Percentiles rank a stretch among this genome's conserved stretches.
These are phyloP conservation scores for Buphagus erythrorhynchus DNA, from an alignment of 2,797 vertebrate species.

Conservation along the genomic window DNA sequence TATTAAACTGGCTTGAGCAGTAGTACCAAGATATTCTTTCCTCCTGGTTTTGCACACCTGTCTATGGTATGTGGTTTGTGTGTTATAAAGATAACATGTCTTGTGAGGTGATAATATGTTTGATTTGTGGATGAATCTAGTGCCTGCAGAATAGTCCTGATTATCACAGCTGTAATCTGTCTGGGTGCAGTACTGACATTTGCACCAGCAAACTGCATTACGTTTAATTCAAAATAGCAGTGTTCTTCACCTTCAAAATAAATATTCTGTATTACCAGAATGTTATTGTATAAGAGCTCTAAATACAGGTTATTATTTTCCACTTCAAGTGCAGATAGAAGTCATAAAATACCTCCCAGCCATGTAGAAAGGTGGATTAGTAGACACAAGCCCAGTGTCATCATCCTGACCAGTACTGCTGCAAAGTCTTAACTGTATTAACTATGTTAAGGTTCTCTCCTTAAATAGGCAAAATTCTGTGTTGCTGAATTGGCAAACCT, in stretches of 20 bases:
- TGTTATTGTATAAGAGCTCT: neutral
- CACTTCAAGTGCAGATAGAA: neutral
- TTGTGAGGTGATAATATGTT: neutral
- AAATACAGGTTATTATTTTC: neutral
- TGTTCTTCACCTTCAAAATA: neutral
- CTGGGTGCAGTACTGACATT: neutral
- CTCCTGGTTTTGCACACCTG: neutral
- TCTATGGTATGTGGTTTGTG: neutral
- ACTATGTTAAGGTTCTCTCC: neutral
- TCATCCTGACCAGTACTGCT: too few relatives aligned
- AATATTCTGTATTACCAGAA: neutral
- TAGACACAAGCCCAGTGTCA: too few relatives aligned
- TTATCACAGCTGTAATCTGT: neutral
- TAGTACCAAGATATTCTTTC: neutral
- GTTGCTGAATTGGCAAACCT: neutral
- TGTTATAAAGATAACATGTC: neutral
- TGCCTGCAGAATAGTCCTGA: neutral
- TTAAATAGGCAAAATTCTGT: neutral
- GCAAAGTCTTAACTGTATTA: neutral
- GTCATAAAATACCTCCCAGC: neutral
- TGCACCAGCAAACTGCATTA: neutral
- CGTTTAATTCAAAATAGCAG: neutral
- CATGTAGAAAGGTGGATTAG: neutral
- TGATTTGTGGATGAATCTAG: neutral
- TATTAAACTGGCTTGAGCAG: neutral